A percentile compares a stretch with the other conserved stretches of the same genome.
Conservation (phyloP, 2,888 invertebrate genomes). For the Glaucopsyche alexis region DNA sequence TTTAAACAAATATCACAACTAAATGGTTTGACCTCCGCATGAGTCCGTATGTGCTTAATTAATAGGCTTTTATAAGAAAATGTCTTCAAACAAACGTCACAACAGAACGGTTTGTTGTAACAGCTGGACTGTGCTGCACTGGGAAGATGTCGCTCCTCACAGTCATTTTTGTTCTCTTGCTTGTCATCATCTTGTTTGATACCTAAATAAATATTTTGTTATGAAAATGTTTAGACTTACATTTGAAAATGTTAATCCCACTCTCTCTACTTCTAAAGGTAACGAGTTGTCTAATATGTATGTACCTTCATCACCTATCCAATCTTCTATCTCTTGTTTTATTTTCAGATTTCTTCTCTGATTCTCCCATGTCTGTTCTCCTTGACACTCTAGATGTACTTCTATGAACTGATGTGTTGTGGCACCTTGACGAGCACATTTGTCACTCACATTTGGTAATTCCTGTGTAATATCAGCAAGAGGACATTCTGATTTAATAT, state of each 20-base stretch:
- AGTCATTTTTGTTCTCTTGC: not conserved
- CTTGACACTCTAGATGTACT: not conserved
- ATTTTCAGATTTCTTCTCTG: not conserved
- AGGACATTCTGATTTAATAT: not conserved
- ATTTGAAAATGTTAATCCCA: too few species aligned
- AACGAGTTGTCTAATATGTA: not conserved
- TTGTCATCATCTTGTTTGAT: not conserved
- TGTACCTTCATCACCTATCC: not conserved
- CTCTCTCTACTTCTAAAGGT: not conserved
- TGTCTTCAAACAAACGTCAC: too few species aligned
- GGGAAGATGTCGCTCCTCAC: not conserved
- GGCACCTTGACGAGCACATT: not conserved
- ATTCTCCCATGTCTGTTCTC: not conserved
- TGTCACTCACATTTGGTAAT: not conserved
- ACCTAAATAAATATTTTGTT: constrained; percentile 2
- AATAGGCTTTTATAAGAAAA: too few species aligned
- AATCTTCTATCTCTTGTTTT: constrained; percentile 7
- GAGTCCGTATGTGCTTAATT: too few species aligned
- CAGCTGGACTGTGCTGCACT: not conserved
- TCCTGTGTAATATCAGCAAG: not conserved
- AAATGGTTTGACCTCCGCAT: too few species aligned
- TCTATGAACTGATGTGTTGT: not conserved
- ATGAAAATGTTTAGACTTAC: not conserved
- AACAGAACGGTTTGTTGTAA: too few species aligned
- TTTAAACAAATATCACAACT: too few species aligned